These are phyloP conservation scores for Galerucella nymphaeae DNA, from an alignment of 2,888 invertebrate species.

Conservation along the genomic window DNA sequence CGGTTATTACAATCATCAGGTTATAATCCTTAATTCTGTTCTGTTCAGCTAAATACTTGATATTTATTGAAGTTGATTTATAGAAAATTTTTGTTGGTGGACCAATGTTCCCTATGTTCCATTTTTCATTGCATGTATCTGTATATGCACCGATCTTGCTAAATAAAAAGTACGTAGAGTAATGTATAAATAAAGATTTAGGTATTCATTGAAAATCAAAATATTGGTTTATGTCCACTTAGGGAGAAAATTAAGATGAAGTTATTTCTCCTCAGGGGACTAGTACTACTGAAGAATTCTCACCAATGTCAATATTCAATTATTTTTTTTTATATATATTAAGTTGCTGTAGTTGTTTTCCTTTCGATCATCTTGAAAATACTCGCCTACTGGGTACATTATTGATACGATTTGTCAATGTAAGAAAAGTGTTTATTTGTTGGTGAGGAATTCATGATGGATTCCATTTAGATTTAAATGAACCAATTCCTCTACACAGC, in stretches of 20 bases:
- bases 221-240: neutral
- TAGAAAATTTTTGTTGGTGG: too few species aligned
- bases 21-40: too few species aligned
- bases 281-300: neutral
- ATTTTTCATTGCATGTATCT: too few species aligned
- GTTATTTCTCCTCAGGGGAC: neutral
- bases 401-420: slow-evolving; percentile 25
- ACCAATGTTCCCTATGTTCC: too few species aligned
- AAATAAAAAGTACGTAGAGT: too few species aligned
- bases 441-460: neutral
- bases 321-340: neutral
- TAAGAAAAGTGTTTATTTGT: slow-evolving; percentile 4
- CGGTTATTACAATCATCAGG: too few species aligned
- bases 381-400: slow-evolving; percentile 20
- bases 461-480: slow-evolving; percentile 6
- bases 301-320: neutral
- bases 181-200: neutral
- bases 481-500: neutral
- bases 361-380: slow-evolving; percentile 4
- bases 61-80: too few species aligned
- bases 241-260: neutral
- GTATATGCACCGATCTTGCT: too few species aligned
- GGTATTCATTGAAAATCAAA: neutral
- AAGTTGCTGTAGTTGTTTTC: slow-evolving; percentile 5
- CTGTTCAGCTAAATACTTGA: too few species aligned